phyloP scores from a whole-genome alignment of 2,113 vertebrate species.

The Notechis scutatus region DNA sequence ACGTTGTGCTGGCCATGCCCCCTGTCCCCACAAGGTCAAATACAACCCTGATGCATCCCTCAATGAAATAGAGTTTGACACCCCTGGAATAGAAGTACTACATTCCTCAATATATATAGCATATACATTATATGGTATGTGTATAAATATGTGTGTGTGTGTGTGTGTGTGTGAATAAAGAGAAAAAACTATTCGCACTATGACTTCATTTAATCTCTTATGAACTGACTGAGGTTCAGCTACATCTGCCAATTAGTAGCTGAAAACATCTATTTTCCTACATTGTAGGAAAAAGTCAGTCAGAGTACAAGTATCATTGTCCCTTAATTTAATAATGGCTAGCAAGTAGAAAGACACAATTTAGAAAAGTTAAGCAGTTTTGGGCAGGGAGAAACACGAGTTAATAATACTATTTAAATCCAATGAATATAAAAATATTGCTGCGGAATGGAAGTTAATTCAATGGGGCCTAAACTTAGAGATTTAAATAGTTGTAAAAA shows the following conservation, averaged over 20 bases:
- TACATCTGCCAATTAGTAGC: neutral
- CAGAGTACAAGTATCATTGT: neutral
- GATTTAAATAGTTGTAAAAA: neutral
- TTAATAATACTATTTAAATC: neutral
- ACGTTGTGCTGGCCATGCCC: no score
- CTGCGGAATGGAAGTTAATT: neutral
- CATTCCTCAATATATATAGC: no score
- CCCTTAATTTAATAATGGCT: neutral
- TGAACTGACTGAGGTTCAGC: neutral
- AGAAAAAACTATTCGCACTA: neutral
- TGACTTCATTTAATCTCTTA: neutral
- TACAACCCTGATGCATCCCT: no score
- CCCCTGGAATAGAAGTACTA: no score
- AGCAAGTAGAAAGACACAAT: neutral
- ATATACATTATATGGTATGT: no score
- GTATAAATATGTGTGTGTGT: no score
- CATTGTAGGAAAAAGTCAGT: neutral
- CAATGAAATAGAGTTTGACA: no score
- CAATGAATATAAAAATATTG: neutral
- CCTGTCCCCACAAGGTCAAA: no score
- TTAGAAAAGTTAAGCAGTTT: neutral
- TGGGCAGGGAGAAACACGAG: neutral
- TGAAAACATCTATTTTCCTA: neutral
- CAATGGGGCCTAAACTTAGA: neutral
- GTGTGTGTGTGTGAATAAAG: no score